phyloP scores from a whole-genome alignment of 2,113 vertebrate genomes.

The Electrona antarctica region DNA sequence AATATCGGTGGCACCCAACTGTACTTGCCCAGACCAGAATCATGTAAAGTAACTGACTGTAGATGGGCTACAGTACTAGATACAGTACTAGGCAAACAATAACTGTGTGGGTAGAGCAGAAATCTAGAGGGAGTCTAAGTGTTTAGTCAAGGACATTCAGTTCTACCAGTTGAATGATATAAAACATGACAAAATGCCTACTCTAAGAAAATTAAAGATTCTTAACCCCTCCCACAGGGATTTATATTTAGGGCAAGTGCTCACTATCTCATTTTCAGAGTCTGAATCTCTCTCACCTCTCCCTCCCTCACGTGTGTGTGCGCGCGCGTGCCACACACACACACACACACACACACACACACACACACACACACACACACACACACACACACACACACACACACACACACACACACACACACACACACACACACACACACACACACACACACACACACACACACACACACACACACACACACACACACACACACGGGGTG shows the following conservation, averaged over 20 bases:
- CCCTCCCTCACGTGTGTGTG: neutral
- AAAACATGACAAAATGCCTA: conserved; percentile 81
- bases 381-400: too few relatives aligned
- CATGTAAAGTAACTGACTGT: too few relatives aligned
- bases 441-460: too few relatives aligned
- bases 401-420: too few relatives aligned
- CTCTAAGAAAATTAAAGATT: conserved; percentile 76
- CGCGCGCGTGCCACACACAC: neutral
- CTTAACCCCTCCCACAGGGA: conserved; percentile 68
- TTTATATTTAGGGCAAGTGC: conserved; percentile 75
- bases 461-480: too few relatives aligned
- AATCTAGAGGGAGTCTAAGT: conserved; percentile 71
- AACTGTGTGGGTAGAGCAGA: conserved; percentile 65
- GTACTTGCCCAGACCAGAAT: too few relatives aligned
- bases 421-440: too few relatives aligned
- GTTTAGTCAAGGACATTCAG: conserved; percentile 72
- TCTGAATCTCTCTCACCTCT: conserved; percentile 35
- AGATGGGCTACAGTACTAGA: conserved; percentile 45
- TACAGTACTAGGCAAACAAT: conserved; percentile 59
- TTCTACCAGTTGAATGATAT: conserved; percentile 80
- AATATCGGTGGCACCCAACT: too few relatives aligned
- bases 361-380: too few relatives aligned
- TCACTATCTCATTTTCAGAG: conserved; percentile 7
- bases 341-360: too few relatives aligned
- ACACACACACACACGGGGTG: too few relatives aligned